Evolutionary conservation across 2,888 invertebrate genomes (phyloP).

Genomic region (Hypselothyrea guttata): DNA sequence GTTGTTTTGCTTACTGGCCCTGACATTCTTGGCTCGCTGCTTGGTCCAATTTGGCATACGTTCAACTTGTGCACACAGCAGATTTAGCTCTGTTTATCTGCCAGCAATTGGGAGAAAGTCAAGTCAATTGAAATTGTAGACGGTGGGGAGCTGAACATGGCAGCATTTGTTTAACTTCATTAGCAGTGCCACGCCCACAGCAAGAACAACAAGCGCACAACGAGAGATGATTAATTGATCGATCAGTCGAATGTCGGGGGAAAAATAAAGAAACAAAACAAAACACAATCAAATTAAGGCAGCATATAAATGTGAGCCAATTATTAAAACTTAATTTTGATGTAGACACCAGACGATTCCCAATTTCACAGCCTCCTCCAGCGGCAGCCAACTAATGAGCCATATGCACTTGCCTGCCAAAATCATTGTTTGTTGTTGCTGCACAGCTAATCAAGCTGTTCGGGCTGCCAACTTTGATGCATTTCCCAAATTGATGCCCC

Average conservation of each 20-base stretch:
- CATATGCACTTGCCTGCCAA: constrained; percentile 64
- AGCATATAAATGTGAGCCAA: constrained; percentile 73
- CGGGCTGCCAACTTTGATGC: constrained; percentile 69
- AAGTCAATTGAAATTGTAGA: constrained; percentile 41
- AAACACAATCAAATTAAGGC: constrained; percentile 71
- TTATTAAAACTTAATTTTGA: constrained; percentile 69
- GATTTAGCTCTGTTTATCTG: neutral
- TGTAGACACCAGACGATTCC: constrained; percentile 63
- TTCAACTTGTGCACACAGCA: constrained; percentile 7
- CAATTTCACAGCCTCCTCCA: constrained; percentile 68
- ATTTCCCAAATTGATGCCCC: constrained; percentile 73
- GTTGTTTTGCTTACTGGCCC: constrained; percentile 29
- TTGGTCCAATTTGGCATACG: constrained; percentile 30
- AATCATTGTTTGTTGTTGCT: constrained; percentile 24
- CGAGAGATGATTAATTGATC: constrained; percentile 66
- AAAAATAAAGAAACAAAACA: constrained; percentile 45
- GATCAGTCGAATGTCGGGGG: constrained; percentile 34
- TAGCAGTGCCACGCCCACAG: constrained; percentile 60
- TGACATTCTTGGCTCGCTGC: constrained; percentile 27
- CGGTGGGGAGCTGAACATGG: neutral
- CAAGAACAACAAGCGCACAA: constrained; percentile 45
- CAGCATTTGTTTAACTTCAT: constrained; percentile 43
- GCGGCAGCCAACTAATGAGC: constrained; percentile 64
- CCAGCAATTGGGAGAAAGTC: constrained; percentile 43
- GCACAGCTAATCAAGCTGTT: constrained; percentile 73